Base-by-base conservation (phyloP, 2,888 invertebrate genomes). In the Oithona nana region DNA sequence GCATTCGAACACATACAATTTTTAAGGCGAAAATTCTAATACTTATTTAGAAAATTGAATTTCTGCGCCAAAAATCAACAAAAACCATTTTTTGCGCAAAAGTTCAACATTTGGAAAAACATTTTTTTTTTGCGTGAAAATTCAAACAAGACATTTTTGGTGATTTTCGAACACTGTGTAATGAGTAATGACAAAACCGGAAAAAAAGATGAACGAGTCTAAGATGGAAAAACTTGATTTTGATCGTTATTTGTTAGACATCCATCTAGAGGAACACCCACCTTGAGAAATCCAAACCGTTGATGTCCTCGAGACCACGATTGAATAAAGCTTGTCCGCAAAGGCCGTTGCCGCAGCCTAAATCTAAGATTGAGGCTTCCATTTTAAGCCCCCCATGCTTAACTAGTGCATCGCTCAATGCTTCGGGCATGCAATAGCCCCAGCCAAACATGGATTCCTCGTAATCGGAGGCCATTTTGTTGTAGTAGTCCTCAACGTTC, bases 271-370 rank as follows among this genome's bases (percentile, higher is more conserved):
- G 3, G 20, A 57, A 30, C 57, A 57, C 29, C 4, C 24, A 50
- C 6, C 11, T 24, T 2, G 59, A 59, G 28, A 59, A 59, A 3
- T 59, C 59, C 1, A 50, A 22, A n/a, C 59, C 59, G 11, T n/a
- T 59, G 20, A 59, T 24, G 49, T 48, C 26, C 22, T 2, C 24
- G 28, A 49, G 26, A 6, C 59, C 59, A 13, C 29, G 8, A 4
- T 59, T 49, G 13, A 28, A n/a, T 16, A 59, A 29, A 1, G n/a
- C 50, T 24, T 50, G 50, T 22, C 59, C 59, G 16, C 24, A 22
- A 8, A 59, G 28, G n/a, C 59, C 59, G 24, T 59, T 29, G n/a
- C 59, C 59, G 20, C 59, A 59, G 8, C 59, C 59, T 11, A 59
- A 24, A n/a, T 59, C 59, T 6, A 59, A 28, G n/a, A 59, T 28